Percentiles rank a stretch among this genome's conserved stretches.
Conservation (phyloP, 2,888 invertebrate species). For the Zeuzera pyrina region DNA sequence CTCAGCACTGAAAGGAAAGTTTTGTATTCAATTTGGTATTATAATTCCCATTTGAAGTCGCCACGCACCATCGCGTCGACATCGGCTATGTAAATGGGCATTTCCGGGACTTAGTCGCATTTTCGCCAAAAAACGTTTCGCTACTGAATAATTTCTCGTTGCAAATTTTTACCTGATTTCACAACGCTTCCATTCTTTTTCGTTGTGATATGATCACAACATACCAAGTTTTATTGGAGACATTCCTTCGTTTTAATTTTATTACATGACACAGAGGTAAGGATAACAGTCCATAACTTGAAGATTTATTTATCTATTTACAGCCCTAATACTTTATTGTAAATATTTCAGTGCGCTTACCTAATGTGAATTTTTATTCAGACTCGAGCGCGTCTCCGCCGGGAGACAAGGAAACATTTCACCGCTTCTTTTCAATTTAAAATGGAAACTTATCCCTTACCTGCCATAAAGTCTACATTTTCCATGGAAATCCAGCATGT, state of each 20-base stretch:
- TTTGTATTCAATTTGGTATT: slow-evolving; percentile 76
- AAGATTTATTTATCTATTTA: too few species aligned
- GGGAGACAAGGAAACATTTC: slow-evolving; percentile 65
- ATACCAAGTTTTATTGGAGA: too few species aligned
- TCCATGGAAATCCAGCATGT: slow-evolving; percentile 67
- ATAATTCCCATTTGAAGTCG: slow-evolving; percentile 74
- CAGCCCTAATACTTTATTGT: too few species aligned
- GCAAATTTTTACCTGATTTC: slow-evolving; percentile 27
- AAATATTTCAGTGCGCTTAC: slow-evolving; percentile 57
- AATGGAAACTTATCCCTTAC: slow-evolving; percentile 70
- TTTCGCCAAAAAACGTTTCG: slow-evolving; percentile 48
- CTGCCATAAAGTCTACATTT: slow-evolving; percentile 70
- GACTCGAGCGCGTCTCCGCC: slow-evolving; percentile 41
- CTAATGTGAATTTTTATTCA: slow-evolving; percentile 66
- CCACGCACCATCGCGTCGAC: slow-evolving; percentile 72
- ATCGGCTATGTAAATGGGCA: slow-evolving; percentile 72
- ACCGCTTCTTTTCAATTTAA: slow-evolving; percentile 68
- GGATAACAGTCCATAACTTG: too few species aligned
- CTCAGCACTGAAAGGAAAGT: slow-evolving; percentile 74
- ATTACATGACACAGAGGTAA: too few species aligned
- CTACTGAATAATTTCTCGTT: slow-evolving; percentile 37
- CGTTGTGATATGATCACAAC: slow-evolving; percentile 6
- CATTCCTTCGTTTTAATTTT: too few species aligned
- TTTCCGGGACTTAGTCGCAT: slow-evolving; percentile 64
- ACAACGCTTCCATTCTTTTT: slow-evolving; percentile 17